Base-by-base conservation (phyloP, 2,888 invertebrate species). In the Diarsia brunnea region DNA sequence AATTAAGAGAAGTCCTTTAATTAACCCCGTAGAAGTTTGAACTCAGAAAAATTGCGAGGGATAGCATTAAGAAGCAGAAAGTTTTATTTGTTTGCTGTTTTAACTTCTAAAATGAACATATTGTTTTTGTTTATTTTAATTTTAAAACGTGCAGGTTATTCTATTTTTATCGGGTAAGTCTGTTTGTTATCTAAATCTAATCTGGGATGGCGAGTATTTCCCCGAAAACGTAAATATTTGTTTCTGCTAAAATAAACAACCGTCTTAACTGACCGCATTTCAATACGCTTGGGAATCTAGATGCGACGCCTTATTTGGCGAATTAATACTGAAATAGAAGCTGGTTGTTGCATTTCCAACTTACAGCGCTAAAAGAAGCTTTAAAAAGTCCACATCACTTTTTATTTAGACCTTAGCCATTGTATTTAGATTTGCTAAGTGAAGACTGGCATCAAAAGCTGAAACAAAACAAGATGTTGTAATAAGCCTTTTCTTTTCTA, bases 1-100 rank as follows among this genome's bases (percentile, higher is more conserved):
- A 82, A 79, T 76, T 76, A 82, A 49, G 77, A 43, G 19, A 76
- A 79, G 47, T 76, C 69, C 31, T 53, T n/a, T 65, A 79, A 79
- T 82, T 76, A 82, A 82, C 47, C 43, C 45, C 11, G 58, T 8
- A 27, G 16, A 76, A 82, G 45, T 79, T 81, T 76, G 58, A 31
- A 65, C 47, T n/a, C 31, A 27, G 31, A 47, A 75, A 75, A 60
- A 79, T 63, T 27, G 45, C 60, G 38, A 58, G 10, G 14, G 31
- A 58, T 43, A 24, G 4, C 38, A 21, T 43, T 58, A 24, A 38
- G 11, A 12, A n/a, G 2, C 27, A 2, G n/a, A 45, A 43, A 68
- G 51, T 65, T 68, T 49, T 43, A 49, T 31, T 47, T 65, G 19
- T 51, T n/a, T 69, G 14, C 65, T 47, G 38, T 60, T 66, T 75